phyloP scores from a whole-genome alignment of 2,113 vertebrate genomes.

The Eleginops maclovinus region DNA sequence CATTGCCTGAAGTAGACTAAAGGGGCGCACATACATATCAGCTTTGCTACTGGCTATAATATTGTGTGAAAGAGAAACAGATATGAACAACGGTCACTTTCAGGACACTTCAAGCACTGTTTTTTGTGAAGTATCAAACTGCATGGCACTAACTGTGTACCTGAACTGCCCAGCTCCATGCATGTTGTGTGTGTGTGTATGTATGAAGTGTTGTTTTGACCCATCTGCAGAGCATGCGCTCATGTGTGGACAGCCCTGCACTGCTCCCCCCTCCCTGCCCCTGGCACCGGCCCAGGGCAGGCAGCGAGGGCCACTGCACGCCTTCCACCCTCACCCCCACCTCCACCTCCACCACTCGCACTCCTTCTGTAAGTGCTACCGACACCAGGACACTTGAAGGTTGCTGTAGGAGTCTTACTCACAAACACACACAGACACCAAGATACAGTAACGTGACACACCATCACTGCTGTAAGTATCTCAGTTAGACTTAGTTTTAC shows the following conservation, averaged over 20 bases:
- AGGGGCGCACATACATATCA: neutral
- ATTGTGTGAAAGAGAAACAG: neutral
- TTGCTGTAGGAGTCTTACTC: slow-evolving; percentile 15
- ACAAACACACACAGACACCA: neutral
- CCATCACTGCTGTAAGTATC: slow-evolving; percentile 7
- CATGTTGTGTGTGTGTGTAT: slow-evolving; percentile 68
- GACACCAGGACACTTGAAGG: slow-evolving; percentile 29
- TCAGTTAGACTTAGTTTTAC: neutral
- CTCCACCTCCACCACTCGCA: slow-evolving; percentile 77
- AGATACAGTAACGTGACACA: neutral
- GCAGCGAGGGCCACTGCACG: slow-evolving; percentile 86
- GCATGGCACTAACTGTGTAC: slow-evolving; percentile 75
- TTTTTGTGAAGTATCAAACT: slow-evolving; percentile 53
- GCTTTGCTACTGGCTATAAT: neutral
- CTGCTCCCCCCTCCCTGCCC: slow-evolving; percentile 83
- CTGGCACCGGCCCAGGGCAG: slow-evolving; percentile 88
- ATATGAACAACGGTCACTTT: neutral
- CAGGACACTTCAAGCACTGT: slow-evolving; percentile 49
- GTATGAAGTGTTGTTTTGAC: slow-evolving; percentile 82
- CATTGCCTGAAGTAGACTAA: slow-evolving; percentile 55
- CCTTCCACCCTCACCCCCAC: slow-evolving; percentile 75
- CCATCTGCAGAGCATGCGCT: slow-evolving; percentile 95
- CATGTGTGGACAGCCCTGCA: slow-evolving; percentile 85
- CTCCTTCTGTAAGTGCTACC: slow-evolving; percentile 82
- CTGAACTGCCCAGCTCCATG: slow-evolving; percentile 71